These are phyloP conservation scores for Trachythela sp. DNA, from an alignment of 64 coral and sea anemone species.

Conservation along the genomic window DNA sequence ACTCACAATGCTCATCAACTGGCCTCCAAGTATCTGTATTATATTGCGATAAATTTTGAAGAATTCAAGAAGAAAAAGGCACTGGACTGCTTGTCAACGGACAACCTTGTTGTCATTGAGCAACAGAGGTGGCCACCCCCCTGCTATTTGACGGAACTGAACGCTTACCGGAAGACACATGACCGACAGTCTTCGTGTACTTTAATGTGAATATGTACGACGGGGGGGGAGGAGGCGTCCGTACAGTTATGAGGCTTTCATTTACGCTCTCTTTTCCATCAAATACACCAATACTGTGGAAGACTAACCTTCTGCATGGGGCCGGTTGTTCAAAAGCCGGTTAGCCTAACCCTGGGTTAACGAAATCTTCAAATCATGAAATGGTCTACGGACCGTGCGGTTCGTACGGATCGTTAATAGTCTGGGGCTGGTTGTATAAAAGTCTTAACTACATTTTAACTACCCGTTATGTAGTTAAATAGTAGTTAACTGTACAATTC, in stretches of 20 bases:
- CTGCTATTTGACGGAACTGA: conserved; percentile 13
- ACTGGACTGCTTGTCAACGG: not conserved
- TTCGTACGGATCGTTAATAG: no score
- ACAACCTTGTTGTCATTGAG: not conserved
- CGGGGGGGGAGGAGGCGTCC: not conserved
- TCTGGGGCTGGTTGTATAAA: no score
- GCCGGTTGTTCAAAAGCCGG: no score
- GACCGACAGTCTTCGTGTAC: not conserved
- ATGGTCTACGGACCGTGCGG: no score
- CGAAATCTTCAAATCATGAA: no score
- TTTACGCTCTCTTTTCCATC: no score
- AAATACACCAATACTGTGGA: no score
- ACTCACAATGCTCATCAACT: conserved; percentile 5
- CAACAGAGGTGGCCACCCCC: conserved; percentile 17
- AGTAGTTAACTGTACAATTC: no score
- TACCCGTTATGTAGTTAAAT: no score
- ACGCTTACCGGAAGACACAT: not conserved
- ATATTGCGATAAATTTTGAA: conserved; percentile 9
- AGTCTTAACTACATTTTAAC: no score
- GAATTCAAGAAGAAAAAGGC: conserved; percentile 16
- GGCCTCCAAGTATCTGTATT: conserved; percentile 11
- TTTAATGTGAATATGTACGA: not conserved
- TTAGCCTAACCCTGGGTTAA: no score
- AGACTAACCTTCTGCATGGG: no score
- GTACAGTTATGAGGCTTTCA: not conserved